Evolutionary conservation across 1,140 invertebrate species (phyloP), one percentile per base, ranked within the genome.

Genomic region (Monomorium pharaonis): DNA sequence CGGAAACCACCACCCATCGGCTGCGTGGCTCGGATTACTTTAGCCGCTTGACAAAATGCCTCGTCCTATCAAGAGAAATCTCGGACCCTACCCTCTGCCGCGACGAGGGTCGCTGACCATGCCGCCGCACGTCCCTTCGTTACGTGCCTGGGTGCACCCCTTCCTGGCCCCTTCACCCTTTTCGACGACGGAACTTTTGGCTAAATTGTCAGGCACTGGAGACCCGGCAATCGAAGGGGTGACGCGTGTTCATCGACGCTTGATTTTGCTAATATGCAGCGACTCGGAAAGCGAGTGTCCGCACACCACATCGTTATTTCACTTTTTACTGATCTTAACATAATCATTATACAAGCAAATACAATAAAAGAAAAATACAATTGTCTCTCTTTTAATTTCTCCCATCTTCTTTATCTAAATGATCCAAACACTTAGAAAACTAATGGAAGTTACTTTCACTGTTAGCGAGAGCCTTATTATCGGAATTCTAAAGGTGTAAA

Each of bases 31-130:
- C 60, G 87, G 76, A 91, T 91, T 91, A 91, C 85, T 86, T 86
- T 89, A 83, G 86, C 89, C 86, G 90, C 86, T 92, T 92, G 92
- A 93, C 92, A 92, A 92, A 92, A 93, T 81, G 91, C 87, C 87
- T 89, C 89, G 89, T 85, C 87, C 88, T 90, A 92, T 92, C 87
- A 81, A 86, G 67, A 89, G 87, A 83, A 92, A 93, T 92, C 89
- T 90, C 91, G 90, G 86, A 88, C 88, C 72, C 75, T 86, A 85
- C 89, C 85, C 86, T 88, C 65, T 74, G 42, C 74, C 77, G 42
- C 74, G 51, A 37, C 27, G 85, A 88, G 70, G 90, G 89, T 86
- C 81, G 88, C 86, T 89, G 89, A 90, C 89, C 89, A 83, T 83
- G 58, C 24, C 51, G 21, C 37, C 21, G 51, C 51, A 27, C 78